Conservation (phyloP, 2,888 invertebrate species). For the Leptopterna dolabrata region DNA sequence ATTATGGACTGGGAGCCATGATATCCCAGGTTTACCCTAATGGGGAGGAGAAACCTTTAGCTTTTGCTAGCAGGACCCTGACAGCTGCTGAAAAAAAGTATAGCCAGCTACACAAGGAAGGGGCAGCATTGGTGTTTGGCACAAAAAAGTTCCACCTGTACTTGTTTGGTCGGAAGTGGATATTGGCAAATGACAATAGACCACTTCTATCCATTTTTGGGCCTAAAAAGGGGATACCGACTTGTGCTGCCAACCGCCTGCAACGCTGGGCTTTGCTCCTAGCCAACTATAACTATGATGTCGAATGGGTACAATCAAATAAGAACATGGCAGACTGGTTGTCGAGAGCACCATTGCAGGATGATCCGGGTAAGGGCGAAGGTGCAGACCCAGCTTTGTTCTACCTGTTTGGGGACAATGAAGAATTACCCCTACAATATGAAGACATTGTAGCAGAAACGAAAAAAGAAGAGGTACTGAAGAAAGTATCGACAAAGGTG, state of each 20-base stretch:
- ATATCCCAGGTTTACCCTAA: too few relatives aligned
- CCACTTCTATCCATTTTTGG: neutral
- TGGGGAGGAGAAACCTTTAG: too few relatives aligned
- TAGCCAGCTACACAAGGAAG: neutral
- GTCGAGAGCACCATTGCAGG: too few relatives aligned
- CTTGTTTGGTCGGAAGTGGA: neutral
- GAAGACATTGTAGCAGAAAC: neutral
- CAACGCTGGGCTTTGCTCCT: neutral
- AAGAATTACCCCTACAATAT: neutral
- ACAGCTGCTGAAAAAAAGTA: too few relatives aligned
- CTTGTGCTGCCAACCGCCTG: neutral
- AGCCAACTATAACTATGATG: too few relatives aligned
- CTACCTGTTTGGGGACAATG: neutral
- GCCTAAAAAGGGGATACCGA: neutral
- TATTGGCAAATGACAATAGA: neutral
- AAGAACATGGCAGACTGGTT: neutral
- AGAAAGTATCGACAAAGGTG: neutral
- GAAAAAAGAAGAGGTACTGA: neutral
- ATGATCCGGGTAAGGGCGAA: too few relatives aligned
- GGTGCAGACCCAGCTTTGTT: neutral
- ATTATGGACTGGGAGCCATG: too few relatives aligned
- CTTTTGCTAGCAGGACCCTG: too few relatives aligned
- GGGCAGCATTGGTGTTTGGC: neutral
- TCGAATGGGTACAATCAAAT: neutral
- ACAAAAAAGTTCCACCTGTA: neutral